Evolutionary conservation across 2,113 vertebrate genomes (phyloP).

Genomic region (Megaceryle maxima): DNA sequence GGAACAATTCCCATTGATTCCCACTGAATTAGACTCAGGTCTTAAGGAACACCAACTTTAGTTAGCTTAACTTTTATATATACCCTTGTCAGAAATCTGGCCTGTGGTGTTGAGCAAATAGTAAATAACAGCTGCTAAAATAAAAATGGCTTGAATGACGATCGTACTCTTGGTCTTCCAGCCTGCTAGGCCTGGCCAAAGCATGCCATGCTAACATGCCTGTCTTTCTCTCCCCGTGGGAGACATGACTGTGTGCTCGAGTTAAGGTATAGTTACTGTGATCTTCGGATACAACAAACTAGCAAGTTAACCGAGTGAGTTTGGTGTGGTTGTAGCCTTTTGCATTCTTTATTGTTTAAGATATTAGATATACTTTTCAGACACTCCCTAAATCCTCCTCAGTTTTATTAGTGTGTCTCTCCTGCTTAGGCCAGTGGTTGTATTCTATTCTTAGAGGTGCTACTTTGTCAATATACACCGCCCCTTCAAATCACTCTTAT

Average conservation of each 20-base stretch:
- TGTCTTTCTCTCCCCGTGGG: neutral
- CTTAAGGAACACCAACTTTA: neutral
- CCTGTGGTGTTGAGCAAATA: neutral
- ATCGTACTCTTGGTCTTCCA: neutral
- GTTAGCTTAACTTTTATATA: neutral
- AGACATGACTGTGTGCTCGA: neutral
- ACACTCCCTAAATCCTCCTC: neutral
- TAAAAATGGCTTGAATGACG: neutral
- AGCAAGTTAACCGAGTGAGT: neutral
- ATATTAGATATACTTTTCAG: neutral
- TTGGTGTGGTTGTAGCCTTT: neutral
- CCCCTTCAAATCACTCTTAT: constrained; percentile 5
- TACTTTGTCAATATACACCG: neutral
- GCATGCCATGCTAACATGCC: too few species aligned
- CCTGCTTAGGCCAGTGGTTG: neutral
- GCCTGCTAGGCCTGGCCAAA: neutral
- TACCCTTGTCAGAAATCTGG: neutral
- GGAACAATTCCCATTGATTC: neutral
- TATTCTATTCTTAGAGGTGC: constrained; percentile 5
- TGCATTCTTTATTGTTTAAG: neutral
- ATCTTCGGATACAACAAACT: neutral
- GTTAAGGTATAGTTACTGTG: neutral
- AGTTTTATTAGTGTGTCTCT: neutral
- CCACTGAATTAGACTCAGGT: neutral
- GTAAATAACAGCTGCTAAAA: neutral